Evolutionary conservation across 1,140 invertebrate species (phyloP).

Genomic region (Papilio xuthus): DNA sequence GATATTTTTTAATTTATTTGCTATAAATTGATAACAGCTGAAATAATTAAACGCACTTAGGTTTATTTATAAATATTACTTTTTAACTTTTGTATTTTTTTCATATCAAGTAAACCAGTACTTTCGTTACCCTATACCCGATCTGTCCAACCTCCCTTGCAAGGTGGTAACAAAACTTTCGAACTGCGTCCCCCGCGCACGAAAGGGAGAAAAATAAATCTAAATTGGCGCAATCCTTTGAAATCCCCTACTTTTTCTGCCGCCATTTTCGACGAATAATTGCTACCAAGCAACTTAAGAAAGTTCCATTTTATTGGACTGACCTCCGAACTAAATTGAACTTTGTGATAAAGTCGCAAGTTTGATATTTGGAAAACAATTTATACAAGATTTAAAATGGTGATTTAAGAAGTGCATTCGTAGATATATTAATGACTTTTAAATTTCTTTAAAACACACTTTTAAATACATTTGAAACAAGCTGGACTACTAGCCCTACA

Average conservation of each 20-base stretch:
- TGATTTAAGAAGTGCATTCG: conserved; percentile 41
- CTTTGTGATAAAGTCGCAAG: conserved; percentile 31
- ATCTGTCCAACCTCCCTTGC: conserved; percentile 42
- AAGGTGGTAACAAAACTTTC: conserved; percentile 65
- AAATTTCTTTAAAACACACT: conserved; percentile 28
- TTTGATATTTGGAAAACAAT: conserved; percentile 34
- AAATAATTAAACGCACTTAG: too few relatives aligned
- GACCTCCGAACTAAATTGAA: conserved; percentile 37
- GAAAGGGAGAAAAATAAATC: conserved; percentile 77
- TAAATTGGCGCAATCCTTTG: conserved; percentile 77
- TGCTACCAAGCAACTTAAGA: conserved; percentile 61
- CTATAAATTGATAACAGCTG: too few relatives aligned
- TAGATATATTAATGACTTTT: conserved; percentile 31
- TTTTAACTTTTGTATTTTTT: too few relatives aligned
- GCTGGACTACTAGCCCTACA: neutral
- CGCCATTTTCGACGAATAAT: conserved; percentile 72
- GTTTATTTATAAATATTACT: too few relatives aligned
- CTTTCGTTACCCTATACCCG: conserved; percentile 42
- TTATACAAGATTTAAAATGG: conserved; percentile 36
- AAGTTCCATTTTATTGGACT: conserved; percentile 49
- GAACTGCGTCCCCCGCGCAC: conserved; percentile 44
- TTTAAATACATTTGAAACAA: neutral
- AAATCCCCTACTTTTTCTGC: conserved; percentile 75
- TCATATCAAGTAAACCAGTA: neutral
- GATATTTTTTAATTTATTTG: too few relatives aligned